Base-by-base conservation (phyloP, 2,113 vertebrate species). In the Paralichthys olivaceus region DNA sequence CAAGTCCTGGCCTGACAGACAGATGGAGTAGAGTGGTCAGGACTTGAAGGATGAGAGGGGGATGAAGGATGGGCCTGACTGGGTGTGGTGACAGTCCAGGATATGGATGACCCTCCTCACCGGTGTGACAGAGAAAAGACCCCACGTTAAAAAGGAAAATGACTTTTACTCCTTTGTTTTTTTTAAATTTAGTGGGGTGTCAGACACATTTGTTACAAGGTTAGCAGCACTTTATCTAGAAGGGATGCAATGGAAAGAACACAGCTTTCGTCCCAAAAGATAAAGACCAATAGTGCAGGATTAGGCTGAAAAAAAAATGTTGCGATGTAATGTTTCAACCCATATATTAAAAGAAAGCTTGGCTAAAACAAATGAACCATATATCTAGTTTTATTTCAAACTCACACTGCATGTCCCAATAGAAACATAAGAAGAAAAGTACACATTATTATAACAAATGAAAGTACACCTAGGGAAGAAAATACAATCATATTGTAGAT, bases 51-150 rank as follows among this genome's bases (percentile, higher is more conserved):
- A 90, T 88, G 91, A 87, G 67, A 69, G 77, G 71, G 84, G 87
- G 22, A 85, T 91, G 94, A 95, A 85, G 92, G 85, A 93, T 89
- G 89, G 89, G 69, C 81, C 75, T 88, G 64, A 83, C 79, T 87
- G 20, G 84, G 83, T 47, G 19, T 57, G 9, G 81, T 84, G 89
- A 90, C 92, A 86, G 79, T 78, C 84, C 34, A 84, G 86, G 88
- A 94, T 92, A 94, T 91, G 84, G 88, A 94, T 93, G 91, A 94
- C 84, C 69, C 80, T 81, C 71, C 45, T 40, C 80, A 86, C 79
- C 63, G 54, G 29, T 40, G 75, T 90, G 88, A 93, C 87, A 86
- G 76, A 69, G 69, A 57, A 70, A 66, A 55, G 45, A 22, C 53
- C 56, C 47, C 14, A 23, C 1, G 56, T 73, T 75, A 80, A 58